Evolutionary conservation across 2,113 vertebrate genomes (phyloP), one percentile per base, ranked within the genome.

Genomic region (Callaeas wilsoni): DNA sequence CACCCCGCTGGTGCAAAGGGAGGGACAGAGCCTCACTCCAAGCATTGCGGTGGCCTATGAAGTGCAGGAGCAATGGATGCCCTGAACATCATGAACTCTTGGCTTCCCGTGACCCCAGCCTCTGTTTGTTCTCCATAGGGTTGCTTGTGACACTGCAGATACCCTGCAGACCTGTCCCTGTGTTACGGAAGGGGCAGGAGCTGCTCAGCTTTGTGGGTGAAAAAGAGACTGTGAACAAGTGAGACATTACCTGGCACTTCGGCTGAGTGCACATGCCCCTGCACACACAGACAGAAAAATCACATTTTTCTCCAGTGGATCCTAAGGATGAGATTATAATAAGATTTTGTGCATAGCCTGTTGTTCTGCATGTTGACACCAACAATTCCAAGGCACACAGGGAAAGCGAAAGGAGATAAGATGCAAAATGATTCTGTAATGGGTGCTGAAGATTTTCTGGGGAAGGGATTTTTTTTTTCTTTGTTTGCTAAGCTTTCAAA

Each of bases 71-170:
- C 6, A 22, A 8, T 20, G 57, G 13, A 20, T 41, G 12, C 69
- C 20, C 50, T 13, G 41, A 39, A 4, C 26, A 11, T 9, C 42
- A 27, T 0, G 9, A 33, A 9, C 39, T 19, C 5, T 1, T 11
- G 55, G 29, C 27, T 62, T 32, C 27, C 60, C 5, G 6, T 16
- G 52, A 32, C 7, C 25, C 50, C 55, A 30, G 26, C 30, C 37
- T 7, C 0, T 18, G 17, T 19, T 30, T 57, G 37, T 6, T 32
- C 26, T 44, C 16, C 53, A 1, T 1, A 12, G 12, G 18, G 19
- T 21, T 26, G 17, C 4, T 17, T 71, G 49, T 12, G 49, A 7
- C 33, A 16, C 50, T 56, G 26, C 33, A 52, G n/a, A 47, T 2
- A 17, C 22, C 17, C 41, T 50, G 52, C 53, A 53, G 39, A 46